phyloP scores from a whole-genome alignment of 2,888 invertebrate genomes.

The Agrotis ipsilon region DNA sequence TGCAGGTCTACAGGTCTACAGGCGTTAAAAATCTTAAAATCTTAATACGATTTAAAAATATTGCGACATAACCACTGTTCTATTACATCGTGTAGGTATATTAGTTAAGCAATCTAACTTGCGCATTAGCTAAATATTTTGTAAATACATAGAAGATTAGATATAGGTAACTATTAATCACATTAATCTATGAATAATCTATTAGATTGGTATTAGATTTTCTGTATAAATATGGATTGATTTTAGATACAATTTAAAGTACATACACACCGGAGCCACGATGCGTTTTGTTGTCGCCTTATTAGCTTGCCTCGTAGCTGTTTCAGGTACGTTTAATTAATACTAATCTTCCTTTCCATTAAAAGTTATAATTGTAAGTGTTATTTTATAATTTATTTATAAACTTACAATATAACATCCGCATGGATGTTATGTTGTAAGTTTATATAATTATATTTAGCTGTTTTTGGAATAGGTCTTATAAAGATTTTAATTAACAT shows the following conservation, averaged over 20 bases:
- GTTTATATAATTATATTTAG: too few relatives aligned
- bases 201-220: slow-evolving; percentile 26
- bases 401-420: too few relatives aligned
- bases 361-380: too few relatives aligned
- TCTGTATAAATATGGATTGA: slow-evolving; percentile 48
- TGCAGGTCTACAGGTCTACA: too few relatives aligned
- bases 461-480: too few relatives aligned
- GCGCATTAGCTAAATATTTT: slow-evolving; percentile 31
- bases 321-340: slow-evolving; percentile 61
- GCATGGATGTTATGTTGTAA: too few relatives aligned
- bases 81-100: slow-evolving; percentile 10
- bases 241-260: slow-evolving; percentile 1
- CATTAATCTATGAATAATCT: slow-evolving; percentile 43
- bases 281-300: slow-evolving; percentile 58
- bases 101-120: slow-evolving; percentile 19
- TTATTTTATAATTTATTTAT: too few relatives aligned
- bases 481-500: too few relatives aligned
- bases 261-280: slow-evolving; percentile 9
- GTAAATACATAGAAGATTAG: slow-evolving; percentile 39
- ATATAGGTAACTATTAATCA: slow-evolving; percentile 27
- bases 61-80: too few relatives aligned
- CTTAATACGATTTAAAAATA: too few relatives aligned
- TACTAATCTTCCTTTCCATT: neutral
- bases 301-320: slow-evolving; percentile 60
- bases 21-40: too few relatives aligned